These are phyloP conservation scores for Habrosyne pyritoides DNA, from an alignment of 2,888 invertebrate species.

Conservation along the genomic window DNA sequence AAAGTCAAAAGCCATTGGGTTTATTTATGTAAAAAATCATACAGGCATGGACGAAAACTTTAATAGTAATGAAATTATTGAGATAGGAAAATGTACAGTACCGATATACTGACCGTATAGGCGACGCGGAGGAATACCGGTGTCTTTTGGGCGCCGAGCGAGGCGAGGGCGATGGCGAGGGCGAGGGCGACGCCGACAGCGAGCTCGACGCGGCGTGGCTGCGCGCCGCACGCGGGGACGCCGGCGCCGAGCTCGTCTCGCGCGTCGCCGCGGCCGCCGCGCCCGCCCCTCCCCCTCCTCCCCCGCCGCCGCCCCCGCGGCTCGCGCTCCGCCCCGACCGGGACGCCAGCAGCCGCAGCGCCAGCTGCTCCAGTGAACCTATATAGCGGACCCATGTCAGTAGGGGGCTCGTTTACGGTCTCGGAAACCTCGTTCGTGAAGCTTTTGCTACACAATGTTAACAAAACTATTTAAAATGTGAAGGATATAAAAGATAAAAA, in stretches of 20 bases:
- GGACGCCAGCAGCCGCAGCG: slow-evolving; percentile 68
- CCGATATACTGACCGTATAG: slow-evolving; percentile 81
- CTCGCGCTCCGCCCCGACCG: slow-evolving; percentile 37
- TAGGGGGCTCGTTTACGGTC: neutral
- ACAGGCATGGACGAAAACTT: too few species aligned
- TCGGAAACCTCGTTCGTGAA: neutral
- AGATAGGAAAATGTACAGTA: neutral
- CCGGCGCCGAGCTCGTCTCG: slow-evolving; percentile 72
- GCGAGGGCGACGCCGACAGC: slow-evolving; percentile 31
- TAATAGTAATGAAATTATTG: too few species aligned
- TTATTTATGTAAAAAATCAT: too few species aligned
- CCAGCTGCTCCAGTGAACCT: slow-evolving; percentile 77
- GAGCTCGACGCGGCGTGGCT: slow-evolving; percentile 88
- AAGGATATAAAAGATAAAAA: too few species aligned
- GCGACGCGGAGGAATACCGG: slow-evolving; percentile 90
- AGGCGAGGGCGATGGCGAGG: slow-evolving; percentile 60
- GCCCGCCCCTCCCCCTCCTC: slow-evolving; percentile 17
- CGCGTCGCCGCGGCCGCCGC: slow-evolving; percentile 39
- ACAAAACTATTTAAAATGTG: too few species aligned
- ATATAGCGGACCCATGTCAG: neutral
- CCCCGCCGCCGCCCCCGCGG: slow-evolving; percentile 15
- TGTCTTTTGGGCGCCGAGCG: slow-evolving; percentile 19
- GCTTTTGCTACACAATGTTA: too few species aligned
- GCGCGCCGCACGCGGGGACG: slow-evolving; percentile 87
- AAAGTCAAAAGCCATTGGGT: too few species aligned